These are phyloP conservation scores for Penaeus indicus DNA, from an alignment of 1,140 invertebrate genomes.

Conservation along the genomic window DNA sequence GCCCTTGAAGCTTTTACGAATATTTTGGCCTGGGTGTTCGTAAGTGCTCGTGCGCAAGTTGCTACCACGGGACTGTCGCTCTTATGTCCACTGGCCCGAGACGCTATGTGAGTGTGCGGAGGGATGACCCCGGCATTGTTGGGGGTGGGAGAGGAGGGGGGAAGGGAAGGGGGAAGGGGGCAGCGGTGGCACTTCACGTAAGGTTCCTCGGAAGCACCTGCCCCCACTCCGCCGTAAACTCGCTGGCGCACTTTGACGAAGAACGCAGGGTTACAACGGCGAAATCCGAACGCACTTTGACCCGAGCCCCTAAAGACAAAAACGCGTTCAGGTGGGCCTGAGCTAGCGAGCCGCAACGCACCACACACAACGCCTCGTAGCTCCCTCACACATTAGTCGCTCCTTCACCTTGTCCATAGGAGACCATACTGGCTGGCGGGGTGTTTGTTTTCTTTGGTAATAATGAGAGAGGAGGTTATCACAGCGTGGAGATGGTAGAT, in stretches of 20 bases:
- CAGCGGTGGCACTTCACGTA: slow-evolving; percentile 49
- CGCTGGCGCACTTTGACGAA: slow-evolving; percentile 7
- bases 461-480: slow-evolving; percentile 62
- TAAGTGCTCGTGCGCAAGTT: slow-evolving; percentile 59
- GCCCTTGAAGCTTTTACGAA: slow-evolving; percentile 62
- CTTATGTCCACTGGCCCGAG: slow-evolving; percentile 45
- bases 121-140: slow-evolving; percentile 14
- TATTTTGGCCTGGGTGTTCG: slow-evolving; percentile 57
- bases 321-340: slow-evolving; percentile 32
- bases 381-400: slow-evolving; percentile 4
- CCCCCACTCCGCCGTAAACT: slow-evolving; percentile 23
- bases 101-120: slow-evolving; percentile 22
- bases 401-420: slow-evolving; percentile 45
- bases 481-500: slow-evolving; percentile 64
- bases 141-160: neutral
- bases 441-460: slow-evolving; percentile 60
- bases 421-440: slow-evolving; percentile 48
- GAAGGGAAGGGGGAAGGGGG: neutral
- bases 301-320: slow-evolving; percentile 39
- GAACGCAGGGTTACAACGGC: neutral
- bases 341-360: neutral
- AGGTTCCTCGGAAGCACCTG: slow-evolving; percentile 40
- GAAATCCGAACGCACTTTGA: slow-evolving; percentile 46
- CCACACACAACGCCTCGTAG: neutral
- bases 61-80: slow-evolving; percentile 39